Evolutionary conservation across 2,113 vertebrate species (phyloP).

Genomic region (Plotosus lineatus): DNA sequence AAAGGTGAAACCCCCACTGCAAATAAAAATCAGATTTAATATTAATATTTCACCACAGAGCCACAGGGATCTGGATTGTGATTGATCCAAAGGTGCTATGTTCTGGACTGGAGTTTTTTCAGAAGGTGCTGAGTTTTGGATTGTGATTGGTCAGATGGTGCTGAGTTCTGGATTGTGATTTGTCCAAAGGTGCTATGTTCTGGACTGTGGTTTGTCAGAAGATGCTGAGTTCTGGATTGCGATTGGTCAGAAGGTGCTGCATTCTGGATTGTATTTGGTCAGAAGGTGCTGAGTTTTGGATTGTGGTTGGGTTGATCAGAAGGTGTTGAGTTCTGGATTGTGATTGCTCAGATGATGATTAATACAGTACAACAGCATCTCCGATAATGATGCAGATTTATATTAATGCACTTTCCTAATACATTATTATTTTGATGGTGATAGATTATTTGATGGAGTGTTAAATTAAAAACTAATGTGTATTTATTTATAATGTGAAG

Average conservation of each 20-base stretch:
- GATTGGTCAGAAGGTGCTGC: not conserved
- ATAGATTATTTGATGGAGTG: too few relatives aligned
- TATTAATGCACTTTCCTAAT: not conserved
- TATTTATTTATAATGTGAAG: too few relatives aligned
- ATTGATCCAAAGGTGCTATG: not conserved
- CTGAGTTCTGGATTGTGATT: too few relatives aligned
- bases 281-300: too few relatives aligned
- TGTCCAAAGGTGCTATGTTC: not conserved
- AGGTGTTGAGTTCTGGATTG: not conserved
- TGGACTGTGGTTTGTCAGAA: too few relatives aligned
- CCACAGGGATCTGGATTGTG: not conserved
- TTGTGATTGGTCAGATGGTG: too few relatives aligned
- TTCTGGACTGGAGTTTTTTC: too few relatives aligned
- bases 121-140: too few relatives aligned
- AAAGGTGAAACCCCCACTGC: not conserved
- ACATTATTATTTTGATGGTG: not conserved
- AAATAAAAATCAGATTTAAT: not conserved
- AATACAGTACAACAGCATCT: not conserved
- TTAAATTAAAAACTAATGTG: too few relatives aligned
- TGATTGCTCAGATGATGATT: slow-evolving; percentile 1
- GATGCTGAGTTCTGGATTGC: not conserved
- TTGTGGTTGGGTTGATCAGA: too few relatives aligned
- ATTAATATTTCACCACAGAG: not conserved
- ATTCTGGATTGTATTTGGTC: too few relatives aligned
- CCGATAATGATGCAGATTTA: not conserved